Percentiles rank a stretch among this genome's conserved stretches.
phyloP scores from a whole-genome alignment of 1,140 invertebrate species.

The Choristoneura fumiferana region DNA sequence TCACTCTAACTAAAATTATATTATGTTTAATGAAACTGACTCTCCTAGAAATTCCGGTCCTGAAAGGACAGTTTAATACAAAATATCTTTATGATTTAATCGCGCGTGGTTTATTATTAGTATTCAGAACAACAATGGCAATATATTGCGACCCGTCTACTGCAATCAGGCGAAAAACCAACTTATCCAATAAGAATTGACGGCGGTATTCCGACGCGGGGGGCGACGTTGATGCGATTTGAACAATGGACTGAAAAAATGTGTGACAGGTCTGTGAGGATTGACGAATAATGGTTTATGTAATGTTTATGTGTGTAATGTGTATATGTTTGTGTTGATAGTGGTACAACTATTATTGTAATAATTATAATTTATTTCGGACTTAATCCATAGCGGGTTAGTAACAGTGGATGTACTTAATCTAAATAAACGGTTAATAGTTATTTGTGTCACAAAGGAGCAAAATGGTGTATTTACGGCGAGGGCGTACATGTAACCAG shows the following conservation, averaged over 20 bases:
- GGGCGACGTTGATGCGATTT: neutral
- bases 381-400: too few relatives aligned
- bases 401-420: too few relatives aligned
- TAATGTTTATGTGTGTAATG: neutral
- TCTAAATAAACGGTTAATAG: too few relatives aligned
- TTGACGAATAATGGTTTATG: neutral
- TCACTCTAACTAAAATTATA: too few relatives aligned
- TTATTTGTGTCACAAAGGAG: too few relatives aligned
- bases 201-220: conserved; percentile 26
- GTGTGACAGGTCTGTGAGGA: neutral
- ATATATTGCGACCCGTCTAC: conserved; percentile 54
- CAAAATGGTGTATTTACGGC: too few relatives aligned
- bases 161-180: conserved; percentile 58
- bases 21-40: too few relatives aligned
- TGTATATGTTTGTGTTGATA: neutral
- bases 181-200: conserved; percentile 55
- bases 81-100: conserved; percentile 7
- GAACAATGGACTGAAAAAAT: too few relatives aligned
- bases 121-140: conserved; percentile 54
- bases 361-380: too few relatives aligned
- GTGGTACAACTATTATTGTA: neutral
- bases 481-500: too few relatives aligned
- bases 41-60: too few relatives aligned
- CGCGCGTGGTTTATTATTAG: conserved; percentile 44
- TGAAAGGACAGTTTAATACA: too few relatives aligned